Base-by-base conservation (phyloP, 2,888 invertebrate genomes). In the Drosophila parthenogenetica region DNA sequence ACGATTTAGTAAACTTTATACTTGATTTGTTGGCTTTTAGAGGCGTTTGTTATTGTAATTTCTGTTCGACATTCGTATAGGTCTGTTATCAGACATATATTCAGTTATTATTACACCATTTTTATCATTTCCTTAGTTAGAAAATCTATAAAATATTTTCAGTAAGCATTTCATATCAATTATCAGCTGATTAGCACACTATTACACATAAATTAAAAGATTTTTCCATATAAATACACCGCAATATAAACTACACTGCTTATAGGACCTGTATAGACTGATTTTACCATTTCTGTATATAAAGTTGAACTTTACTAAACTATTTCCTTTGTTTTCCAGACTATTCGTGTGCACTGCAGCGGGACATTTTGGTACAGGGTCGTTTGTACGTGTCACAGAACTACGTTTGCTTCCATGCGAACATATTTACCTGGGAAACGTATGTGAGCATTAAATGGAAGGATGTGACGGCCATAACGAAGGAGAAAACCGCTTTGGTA, bases 381-480 rank as follows among this genome's bases (percentile, higher is more conserved):
- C 95, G 99, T 25, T 94, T 99, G 87, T 99, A 98, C 93, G 96
- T 98, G 50, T 97, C 98, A 0, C 98, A 98, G 93, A 97, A 97
- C 93, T 98, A 97, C 94, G 94, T 99, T 69, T 98, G 98, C 92
- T 99, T 99, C 93, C 97, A 99, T 93, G 98, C 99, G 19, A 99
- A 98, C 93, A 98, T 99, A 90, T 98, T 99, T 92, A 95, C 97
- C 88, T 99, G 98, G 98, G 98, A 98, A 93, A 98, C 98, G 5
- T 94, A 94, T 90, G 94, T 98, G 72, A 95, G 95, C 55, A 94
- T 98, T 57, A 95, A 95, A 81, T 97, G 97, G 95, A 97, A 96
- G 91, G 98, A 98, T 89, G 96, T 99, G 68, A 96, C 96, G 5
- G 95, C 97, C 53, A 97, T 99, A 91, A 98, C 98, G 43, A 99